Evolutionary conservation across 2,113 vertebrate genomes (phyloP), one percentile per base, ranked within the genome.

Genomic region (Psilopsiagon aymara): DNA sequence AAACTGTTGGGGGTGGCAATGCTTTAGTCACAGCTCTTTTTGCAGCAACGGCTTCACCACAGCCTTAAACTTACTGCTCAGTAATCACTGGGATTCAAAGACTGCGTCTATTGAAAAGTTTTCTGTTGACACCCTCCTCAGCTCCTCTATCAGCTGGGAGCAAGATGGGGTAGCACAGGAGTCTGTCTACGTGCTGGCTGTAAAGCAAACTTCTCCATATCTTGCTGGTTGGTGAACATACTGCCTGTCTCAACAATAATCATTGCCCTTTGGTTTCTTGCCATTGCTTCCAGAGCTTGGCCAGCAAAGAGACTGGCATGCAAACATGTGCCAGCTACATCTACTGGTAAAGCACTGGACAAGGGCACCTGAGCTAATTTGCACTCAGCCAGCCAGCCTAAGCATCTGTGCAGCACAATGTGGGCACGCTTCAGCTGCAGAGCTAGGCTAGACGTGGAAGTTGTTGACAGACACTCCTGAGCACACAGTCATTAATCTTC

Each of bases 241-340:
- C 31, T 64, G 46, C 52, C 21, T 83, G 28, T 52, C 31, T 66
- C 41, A 28, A 1, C 33, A 11, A 8, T 60, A 14, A 7, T 75
- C 27, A 3, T 7, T 53, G 59, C 28, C 15, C 52, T 23, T 51
- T 16, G 17, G 33, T 52, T 76, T 33, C 10, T 60, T 73, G 33
- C 49, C 23, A 18, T 59, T 43, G 67, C 47, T 86, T 41, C 35
- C 6, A 6, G 64, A 81, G 53, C 13, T 11, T 4, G 16, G 19
- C 86, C 86, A 62, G 64, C 66, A 69, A 77, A 81, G 19, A 17
- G 29, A 12, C 24, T 21, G 21, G 29, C 33, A 21, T 24, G 35
- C 18, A 71, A 63, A 59, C 0, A 0, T 4, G 8, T 75, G 43
- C 43, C 44, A 66, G 17, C 29, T 73, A 1, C 18, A 19, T 6